Base-by-base conservation (phyloP, 2,888 invertebrate genomes). In the Anodontia alba region DNA sequence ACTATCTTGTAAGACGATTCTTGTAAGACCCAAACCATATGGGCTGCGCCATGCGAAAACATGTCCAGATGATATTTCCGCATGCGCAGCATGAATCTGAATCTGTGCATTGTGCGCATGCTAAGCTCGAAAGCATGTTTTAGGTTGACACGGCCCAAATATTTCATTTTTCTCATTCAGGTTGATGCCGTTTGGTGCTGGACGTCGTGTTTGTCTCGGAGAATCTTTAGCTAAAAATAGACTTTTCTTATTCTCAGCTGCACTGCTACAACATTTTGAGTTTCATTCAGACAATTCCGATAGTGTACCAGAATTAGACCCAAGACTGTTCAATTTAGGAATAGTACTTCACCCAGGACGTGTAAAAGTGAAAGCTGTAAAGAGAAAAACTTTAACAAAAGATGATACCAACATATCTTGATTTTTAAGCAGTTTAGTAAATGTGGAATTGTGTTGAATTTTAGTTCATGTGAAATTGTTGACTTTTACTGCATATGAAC, bases 181-280 rank as follows among this genome's bases (percentile, higher is more conserved):
- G 66, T 69, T 93, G 42, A 77, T 93, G 80, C 87, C 88, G 2
- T 93, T 93, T 84, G 91, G 93, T 36, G 92, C 90, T 29, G 93
- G 93, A 0, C 74, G 91, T 67, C 82, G 93, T 10, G 91, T 92
- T 31, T 93, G 93, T 80, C 76, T 93, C 7, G 93, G 93, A 26
- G 93, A 93, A 77, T 78, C 88, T 0, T 80, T 93, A 43, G 92
- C 92, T n/a, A 90, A 90, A 54, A 92, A 93, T 76, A 81, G 93
- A 43, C 88, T 93, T 23, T 93, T 92, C 80, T 78, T 93, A 12
- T 93, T 92, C 73, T 87, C 88, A 1, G 66, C 89, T 1, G 73
- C 88, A 8, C 74, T 93, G 10, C 80, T 93, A 29, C 91, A 92
- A 73, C 79, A 86, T 17, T 91, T 91, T 73, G 42, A 33, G 15